These are phyloP conservation scores for Galbula dea DNA, from an alignment of 2,113 vertebrate genomes.

Conservation along the genomic window DNA sequence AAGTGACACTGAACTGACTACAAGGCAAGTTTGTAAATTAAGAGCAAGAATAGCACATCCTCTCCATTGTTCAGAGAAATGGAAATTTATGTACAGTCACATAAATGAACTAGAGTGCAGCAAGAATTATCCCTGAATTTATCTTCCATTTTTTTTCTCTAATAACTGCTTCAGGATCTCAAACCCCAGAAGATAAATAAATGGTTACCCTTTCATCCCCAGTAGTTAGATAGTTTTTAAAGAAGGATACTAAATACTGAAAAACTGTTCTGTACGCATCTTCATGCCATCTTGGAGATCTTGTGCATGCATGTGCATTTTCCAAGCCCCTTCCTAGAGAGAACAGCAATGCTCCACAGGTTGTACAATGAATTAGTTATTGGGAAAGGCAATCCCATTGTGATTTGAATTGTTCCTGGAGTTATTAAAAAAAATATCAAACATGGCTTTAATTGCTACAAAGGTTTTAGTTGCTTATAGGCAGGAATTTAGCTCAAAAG, in stretches of 20 bases:
- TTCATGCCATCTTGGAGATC: not conserved
- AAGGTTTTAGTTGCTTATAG: constrained; percentile 21
- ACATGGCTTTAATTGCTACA: not conserved
- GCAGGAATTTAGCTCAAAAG: constrained; percentile 11
- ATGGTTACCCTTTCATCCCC: not conserved
- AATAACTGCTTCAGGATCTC: constrained; percentile 27
- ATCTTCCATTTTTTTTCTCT: not conserved
- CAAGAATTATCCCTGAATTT: constrained; percentile 8
- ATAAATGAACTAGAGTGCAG: not conserved
- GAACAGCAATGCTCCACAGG: not conserved
- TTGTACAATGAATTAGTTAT: not conserved
- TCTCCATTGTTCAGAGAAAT: not conserved
- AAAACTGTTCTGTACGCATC: not conserved
- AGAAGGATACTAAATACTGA: not conserved
- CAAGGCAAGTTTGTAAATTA: not conserved
- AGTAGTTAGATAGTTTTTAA: not conserved
- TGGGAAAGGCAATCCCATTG: not conserved
- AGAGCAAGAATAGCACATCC: not conserved
- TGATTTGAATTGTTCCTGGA: not conserved
- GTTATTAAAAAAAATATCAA: not conserved
- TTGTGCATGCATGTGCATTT: not conserved
- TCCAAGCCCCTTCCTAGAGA: not conserved
- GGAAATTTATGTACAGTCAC: constrained; percentile 37
- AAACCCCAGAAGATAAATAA: not conserved
- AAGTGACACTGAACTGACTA: not conserved